phyloP scores from a whole-genome alignment of 2,113 vertebrate genomes.

The Albula goreensis region DNA sequence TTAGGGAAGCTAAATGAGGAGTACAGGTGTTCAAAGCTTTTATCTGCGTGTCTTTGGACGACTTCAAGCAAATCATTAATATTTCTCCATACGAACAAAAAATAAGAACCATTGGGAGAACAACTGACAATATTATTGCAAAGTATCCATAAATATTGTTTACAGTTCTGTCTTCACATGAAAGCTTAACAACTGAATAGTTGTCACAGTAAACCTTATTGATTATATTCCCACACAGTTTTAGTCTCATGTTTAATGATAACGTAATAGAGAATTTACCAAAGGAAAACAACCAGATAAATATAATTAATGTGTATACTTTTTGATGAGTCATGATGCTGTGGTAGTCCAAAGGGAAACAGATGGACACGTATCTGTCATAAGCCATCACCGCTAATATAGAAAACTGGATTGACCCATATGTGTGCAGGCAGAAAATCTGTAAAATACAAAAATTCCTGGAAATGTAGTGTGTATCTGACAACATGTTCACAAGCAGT shows the following conservation, averaged over 20 bases:
- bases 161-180: constrained; percentile 48
- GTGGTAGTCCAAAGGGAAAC: constrained; percentile 46
- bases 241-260: neutral
- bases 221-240: constrained; percentile 50
- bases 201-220: constrained; percentile 54
- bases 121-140: neutral
- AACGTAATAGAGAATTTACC: neutral
- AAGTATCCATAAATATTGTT: constrained; percentile 5
- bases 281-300: neutral
- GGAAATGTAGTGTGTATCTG: constrained; percentile 42
- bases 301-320: neutral
- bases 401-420: neutral
- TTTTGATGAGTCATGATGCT: constrained; percentile 35
- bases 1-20: neutral
- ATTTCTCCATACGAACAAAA: neutral
- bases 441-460: constrained; percentile 53
- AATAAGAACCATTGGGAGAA: neutral
- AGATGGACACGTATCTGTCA: constrained; percentile 51
- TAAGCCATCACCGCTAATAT: constrained; percentile 44
- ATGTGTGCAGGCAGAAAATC: constrained; percentile 36
- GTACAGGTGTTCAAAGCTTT: neutral
- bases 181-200: constrained; percentile 47
- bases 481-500: neutral
- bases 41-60: neutral
- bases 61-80: neutral